These are phyloP conservation scores for Sula dactylatra DNA, from an alignment of 2,113 vertebrate genomes.

Conservation along the genomic window DNA sequence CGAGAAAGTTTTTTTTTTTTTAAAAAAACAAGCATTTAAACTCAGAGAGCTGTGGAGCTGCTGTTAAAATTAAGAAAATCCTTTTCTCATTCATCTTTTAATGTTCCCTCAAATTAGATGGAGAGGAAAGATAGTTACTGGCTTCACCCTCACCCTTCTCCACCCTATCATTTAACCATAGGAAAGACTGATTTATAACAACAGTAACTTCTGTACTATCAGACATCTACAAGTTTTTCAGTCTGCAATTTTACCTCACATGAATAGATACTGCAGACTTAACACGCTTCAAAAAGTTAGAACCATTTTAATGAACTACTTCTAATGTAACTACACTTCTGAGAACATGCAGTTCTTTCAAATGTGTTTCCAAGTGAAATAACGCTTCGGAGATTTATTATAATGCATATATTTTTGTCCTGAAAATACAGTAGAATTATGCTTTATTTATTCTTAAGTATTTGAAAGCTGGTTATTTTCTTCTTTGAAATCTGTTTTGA, in stretches of 20 bases:
- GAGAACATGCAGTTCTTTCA: not conserved
- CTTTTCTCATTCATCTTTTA: slow-evolving; percentile 17
- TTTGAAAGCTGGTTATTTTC: not conserved
- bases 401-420: not conserved
- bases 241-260: slow-evolving; percentile 20
- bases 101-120: slow-evolving; percentile 27
- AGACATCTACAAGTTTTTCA: slow-evolving; percentile 26
- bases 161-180: slow-evolving; percentile 42
- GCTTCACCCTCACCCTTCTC: slow-evolving; percentile 14
- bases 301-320: slow-evolving; percentile 24
- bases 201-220: slow-evolving; percentile 31
- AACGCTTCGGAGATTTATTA: not conserved
- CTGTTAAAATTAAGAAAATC: not conserved
- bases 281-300: not conserved
- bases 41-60: not conserved
- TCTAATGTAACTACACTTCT: slow-evolving; percentile 11
- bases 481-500: not conserved
- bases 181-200: slow-evolving; percentile 44
- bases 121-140: not conserved
- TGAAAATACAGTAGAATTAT: not conserved
- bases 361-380: slow-evolving; percentile 34
- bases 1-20: too few relatives aligned
- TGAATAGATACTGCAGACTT: not conserved
- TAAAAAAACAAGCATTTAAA: too few relatives aligned
- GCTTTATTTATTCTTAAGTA: not conserved